Conservation (phyloP, 2,888 invertebrate genomes). For the Agriotes lineatus region DNA sequence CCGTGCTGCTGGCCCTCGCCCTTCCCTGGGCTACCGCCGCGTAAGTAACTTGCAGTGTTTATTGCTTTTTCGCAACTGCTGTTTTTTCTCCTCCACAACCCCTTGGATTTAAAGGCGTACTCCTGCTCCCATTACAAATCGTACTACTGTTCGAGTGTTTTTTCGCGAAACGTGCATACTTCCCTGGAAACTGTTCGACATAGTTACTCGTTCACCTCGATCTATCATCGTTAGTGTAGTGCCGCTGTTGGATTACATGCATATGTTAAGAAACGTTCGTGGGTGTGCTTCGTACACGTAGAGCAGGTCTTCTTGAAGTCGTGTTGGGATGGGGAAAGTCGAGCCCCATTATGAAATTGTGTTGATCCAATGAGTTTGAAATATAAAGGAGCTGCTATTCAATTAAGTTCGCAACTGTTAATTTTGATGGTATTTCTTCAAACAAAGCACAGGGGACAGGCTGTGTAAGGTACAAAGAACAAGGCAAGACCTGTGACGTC, state of each 20-base stretch:
- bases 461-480: slow-evolving; percentile 50
- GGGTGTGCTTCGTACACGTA: background rate
- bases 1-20: slow-evolving; percentile 73
- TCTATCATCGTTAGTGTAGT: too few relatives aligned
- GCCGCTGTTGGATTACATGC: too few relatives aligned
- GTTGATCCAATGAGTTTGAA: background rate
- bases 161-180: background rate
- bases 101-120: background rate
- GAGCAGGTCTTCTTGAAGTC: too few relatives aligned
- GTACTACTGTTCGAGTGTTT: background rate
- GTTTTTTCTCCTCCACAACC: background rate
- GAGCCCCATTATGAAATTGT: background rate
- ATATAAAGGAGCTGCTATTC: background rate
- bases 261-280: background rate
- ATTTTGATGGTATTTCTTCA: slow-evolving; percentile 16
- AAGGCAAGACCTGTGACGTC: slow-evolving; percentile 52
- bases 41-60: slow-evolving; percentile 62
- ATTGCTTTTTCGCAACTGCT: slow-evolving; percentile 8
- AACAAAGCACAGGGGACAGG: slow-evolving; percentile 37
- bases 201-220: background rate
- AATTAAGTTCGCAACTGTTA: background rate
- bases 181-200: background rate
- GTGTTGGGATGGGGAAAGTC: background rate
- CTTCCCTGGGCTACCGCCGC: slow-evolving; percentile 66
- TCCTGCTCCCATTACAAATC: background rate